Conservation (phyloP, 1,140 invertebrate species). For the Diuraphis noxia region DNA sequence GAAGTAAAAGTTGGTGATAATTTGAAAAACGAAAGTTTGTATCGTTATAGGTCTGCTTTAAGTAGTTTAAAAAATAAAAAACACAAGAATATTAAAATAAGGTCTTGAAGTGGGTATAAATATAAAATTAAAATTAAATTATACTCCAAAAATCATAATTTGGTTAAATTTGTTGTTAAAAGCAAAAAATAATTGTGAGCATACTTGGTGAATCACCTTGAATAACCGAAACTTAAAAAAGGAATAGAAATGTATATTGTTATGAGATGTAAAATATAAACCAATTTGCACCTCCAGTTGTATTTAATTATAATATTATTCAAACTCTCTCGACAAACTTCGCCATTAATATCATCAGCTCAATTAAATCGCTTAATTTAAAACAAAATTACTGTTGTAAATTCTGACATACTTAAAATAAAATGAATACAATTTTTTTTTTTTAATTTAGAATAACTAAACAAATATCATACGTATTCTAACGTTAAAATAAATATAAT, state of each 20-base stretch:
- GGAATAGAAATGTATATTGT: neutral
- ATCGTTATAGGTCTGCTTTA: no score
- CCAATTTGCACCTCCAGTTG: neutral
- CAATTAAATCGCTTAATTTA: neutral
- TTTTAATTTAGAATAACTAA: neutral
- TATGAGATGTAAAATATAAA: neutral
- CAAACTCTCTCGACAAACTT: neutral
- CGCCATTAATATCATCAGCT: neutral
- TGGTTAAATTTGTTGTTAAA: neutral
- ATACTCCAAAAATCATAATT: neutral
- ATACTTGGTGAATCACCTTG: neutral
- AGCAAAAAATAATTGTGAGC: neutral
- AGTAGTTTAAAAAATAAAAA: no score
- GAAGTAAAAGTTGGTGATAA: accelerated
- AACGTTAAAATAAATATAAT: neutral
- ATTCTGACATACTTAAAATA: neutral
- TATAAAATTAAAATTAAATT: no score
- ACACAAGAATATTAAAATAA: neutral
- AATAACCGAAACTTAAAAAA: neutral
- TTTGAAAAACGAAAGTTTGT: no score
- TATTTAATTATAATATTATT: neutral
- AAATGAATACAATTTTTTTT: neutral
- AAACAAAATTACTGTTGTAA: neutral
- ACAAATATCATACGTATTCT: neutral
- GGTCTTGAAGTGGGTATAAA: neutral